Evolutionary conservation across 2,797 vertebrate species (phyloP).

Genomic region (Anabas testudineus): DNA sequence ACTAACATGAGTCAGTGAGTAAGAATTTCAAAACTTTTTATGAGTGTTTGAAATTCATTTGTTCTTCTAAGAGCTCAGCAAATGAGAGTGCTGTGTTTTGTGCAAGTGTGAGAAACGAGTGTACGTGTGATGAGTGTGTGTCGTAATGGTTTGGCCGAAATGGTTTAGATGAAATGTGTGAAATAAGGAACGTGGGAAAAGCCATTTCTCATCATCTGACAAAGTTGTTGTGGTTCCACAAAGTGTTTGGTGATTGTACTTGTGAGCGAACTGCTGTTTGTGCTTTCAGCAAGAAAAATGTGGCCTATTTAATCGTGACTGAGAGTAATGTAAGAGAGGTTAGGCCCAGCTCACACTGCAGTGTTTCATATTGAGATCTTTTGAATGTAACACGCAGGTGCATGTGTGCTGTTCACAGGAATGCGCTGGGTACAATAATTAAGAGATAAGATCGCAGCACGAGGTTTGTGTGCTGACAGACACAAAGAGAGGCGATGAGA

Average conservation of each 20-base stretch:
- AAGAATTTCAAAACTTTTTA: slow-evolving; percentile 72
- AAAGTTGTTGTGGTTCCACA: slow-evolving; percentile 5
- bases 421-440: slow-evolving; percentile 82
- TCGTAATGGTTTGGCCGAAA: not conserved
- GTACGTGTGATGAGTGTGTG: slow-evolving; percentile 33
- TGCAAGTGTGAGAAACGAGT: slow-evolving; percentile 48
- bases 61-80: slow-evolving; percentile 28
- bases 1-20: slow-evolving; percentile 65
- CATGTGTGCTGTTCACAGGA: slow-evolving; percentile 77
- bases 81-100: slow-evolving; percentile 12
- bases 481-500: slow-evolving; percentile 77
- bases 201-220: slow-evolving; percentile 46
- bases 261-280: not conserved
- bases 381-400: slow-evolving; percentile 63
- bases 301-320: slow-evolving; percentile 21
- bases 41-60: slow-evolving; percentile 65
- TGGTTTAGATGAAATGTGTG: slow-evolving; percentile 41
- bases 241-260: slow-evolving; percentile 25
- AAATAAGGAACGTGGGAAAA: slow-evolving; percentile 46
- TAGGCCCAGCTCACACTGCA: not conserved
- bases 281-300: slow-evolving; percentile 36
- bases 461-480: slow-evolving; percentile 77
- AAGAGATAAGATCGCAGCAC: slow-evolving; percentile 81
- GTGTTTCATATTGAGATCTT: slow-evolving; percentile 53
- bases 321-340: slow-evolving; percentile 31